Evolutionary conservation across 2,888 invertebrate genomes (phyloP).

Genomic region (Hirtodrosophila duncani): DNA sequence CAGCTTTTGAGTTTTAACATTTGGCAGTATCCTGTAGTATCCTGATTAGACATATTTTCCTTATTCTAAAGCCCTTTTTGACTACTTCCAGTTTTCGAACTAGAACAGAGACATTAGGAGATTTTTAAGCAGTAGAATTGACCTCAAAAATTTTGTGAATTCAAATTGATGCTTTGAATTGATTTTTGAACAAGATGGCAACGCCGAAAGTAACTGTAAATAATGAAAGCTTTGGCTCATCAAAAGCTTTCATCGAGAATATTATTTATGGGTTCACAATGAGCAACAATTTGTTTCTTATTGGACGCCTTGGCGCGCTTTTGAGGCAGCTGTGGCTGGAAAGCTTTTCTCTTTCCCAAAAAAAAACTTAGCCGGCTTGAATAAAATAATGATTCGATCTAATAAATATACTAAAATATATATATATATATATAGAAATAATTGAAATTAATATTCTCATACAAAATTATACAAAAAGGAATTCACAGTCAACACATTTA

Average conservation of each 20-base stretch:
- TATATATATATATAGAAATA: not conserved
- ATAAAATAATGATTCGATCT: too few species aligned
- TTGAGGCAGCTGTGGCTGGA: slow-evolving; percentile 52
- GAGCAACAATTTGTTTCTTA: slow-evolving; percentile 29
- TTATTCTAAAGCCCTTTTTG: too few species aligned
- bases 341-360: slow-evolving; percentile 48
- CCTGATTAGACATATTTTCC: too few species aligned
- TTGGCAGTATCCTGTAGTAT: too few species aligned
- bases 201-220: slow-evolving; percentile 28
- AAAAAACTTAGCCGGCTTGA: too few species aligned
- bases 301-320: slow-evolving; percentile 32
- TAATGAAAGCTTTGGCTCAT: not conserved
- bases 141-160: not conserved
- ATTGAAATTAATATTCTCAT: not conserved
- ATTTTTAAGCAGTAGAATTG: not conserved
- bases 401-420: not conserved
- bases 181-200: slow-evolving; percentile 31
- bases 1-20: too few species aligned
- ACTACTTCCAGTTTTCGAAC: not conserved
- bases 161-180: not conserved
- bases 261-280: not conserved
- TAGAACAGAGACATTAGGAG: not conserved
- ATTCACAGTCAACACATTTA: too few species aligned
- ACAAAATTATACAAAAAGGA: not conserved
- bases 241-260: slow-evolving; percentile 22